Base-by-base conservation (phyloP, 2,888 invertebrate species). In the Protophormia terraenovae region DNA sequence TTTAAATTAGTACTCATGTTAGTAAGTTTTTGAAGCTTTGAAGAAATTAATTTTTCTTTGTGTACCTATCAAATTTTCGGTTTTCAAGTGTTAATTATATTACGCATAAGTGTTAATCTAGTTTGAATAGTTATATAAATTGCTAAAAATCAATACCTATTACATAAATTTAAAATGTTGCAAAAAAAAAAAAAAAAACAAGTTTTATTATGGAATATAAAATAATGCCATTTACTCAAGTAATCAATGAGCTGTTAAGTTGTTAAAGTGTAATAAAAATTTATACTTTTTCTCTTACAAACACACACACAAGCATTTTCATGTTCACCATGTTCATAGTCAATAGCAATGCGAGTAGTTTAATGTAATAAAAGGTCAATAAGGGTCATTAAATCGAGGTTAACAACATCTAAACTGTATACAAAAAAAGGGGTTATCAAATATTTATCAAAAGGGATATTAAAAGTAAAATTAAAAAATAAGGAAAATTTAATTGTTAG, bases 161-260 rank as follows among this genome's bases (percentile, higher is more conserved):
- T n/a, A n/a, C n/a, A n/a, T n/a, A n/a, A n/a, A n/a, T n/a, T n/a
- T n/a, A n/a, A n/a, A n/a, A n/a, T n/a, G n/a, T n/a, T n/a, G n/a
- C n/a, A n/a, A n/a, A n/a, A n/a, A n/a, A n/a, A n/a, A n/a, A n/a
- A n/a, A n/a, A n/a, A n/a, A n/a, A n/a, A n/a, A n/a, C n/a, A n/a
- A 35, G 35, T 2, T 8, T 69, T 38, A 27, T 5, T 71, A 67
- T 50, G 19, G 38, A 66, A 72, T 50, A 7, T 27, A 55, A 73
- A 79, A 75, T 75, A 79, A 78, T 69, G 73, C 24, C 79, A 79
- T 83, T 79, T 73, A 83, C 60, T 72, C 10, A 45, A n/a, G 27
- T 35, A 75, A 62, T 87, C 88, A 87, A 88, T 88, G 88, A 87
- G 86, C 88, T 87, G 88, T 88, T 87, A 87, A 88, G 86, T 88